Base-by-base conservation (phyloP, 2,888 invertebrate genomes). In the Tinea trinotella region DNA sequence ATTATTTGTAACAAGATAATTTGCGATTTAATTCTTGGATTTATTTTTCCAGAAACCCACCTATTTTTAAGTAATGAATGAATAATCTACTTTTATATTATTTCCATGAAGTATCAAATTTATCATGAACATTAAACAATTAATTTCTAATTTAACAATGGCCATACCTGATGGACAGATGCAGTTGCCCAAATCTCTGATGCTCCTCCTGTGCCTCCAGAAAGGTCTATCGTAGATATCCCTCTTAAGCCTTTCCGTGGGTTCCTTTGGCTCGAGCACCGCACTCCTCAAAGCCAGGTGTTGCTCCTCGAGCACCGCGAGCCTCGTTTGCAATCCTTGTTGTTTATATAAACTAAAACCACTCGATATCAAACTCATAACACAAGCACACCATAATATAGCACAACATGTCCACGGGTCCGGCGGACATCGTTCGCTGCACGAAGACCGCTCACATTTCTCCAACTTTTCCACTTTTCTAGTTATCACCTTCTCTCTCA, bases 81-180 rank as follows among this genome's bases (percentile, higher is more conserved):
- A n/a, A n/a, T n/a, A n/a, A n/a, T n/a, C n/a, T n/a, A n/a, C n/a
- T n/a, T n/a, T n/a, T n/a, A n/a, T n/a, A n/a, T n/a, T n/a, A n/a
- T n/a, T n/a, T n/a, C n/a, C n/a, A n/a, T n/a, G n/a, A n/a, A n/a
- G n/a, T n/a, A n/a, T n/a, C n/a, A n/a, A n/a, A n/a, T n/a, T n/a
- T n/a, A n/a, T n/a, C n/a, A n/a, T n/a, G n/a, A n/a, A n/a, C n/a
- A n/a, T n/a, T n/a, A n/a, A n/a, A n/a, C n/a, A n/a, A n/a, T n/a
- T n/a, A n/a, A n/a, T n/a, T n/a, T n/a, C n/a, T n/a, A n/a, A n/a
- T n/a, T n/a, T n/a, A n/a, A n/a, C n/a, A n/a, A n/a, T n/a, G n/a
- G 30, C 12, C 81, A 74, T 72, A 91, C 92, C 92, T 91, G 91
- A 87, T 73, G 91, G 91, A 87, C 92, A 92, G 62, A 87, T 82